phyloP scores from a whole-genome alignment of 2,797 vertebrate genomes.

The Meda fulgida region DNA sequence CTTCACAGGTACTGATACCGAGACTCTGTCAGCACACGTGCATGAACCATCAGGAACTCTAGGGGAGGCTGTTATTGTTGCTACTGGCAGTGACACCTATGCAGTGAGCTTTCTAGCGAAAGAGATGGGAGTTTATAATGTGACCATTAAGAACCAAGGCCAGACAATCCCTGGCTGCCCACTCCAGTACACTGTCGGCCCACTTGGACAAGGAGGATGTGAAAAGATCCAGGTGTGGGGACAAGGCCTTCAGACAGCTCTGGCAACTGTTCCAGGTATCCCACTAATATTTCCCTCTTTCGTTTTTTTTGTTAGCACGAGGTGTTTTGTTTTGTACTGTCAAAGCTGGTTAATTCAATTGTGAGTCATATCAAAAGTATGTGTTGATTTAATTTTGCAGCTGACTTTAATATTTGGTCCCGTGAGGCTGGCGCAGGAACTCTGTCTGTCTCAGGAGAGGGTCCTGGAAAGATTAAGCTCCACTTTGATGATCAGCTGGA shows the following conservation, averaged over 20 bases:
- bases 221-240: constrained; percentile 80
- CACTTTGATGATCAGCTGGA: constrained; percentile 81
- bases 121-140: constrained; percentile 78
- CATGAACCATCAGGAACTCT: constrained; percentile 77
- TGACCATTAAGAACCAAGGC: constrained; percentile 79
- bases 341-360: neutral
- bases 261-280: constrained; percentile 78
- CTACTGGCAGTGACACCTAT: constrained; percentile 74
- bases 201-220: constrained; percentile 78
- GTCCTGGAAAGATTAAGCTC: constrained; percentile 82
- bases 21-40: constrained; percentile 77
- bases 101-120: constrained; percentile 75
- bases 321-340: neutral
- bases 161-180: constrained; percentile 67
- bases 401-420: constrained; percentile 83
- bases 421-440: constrained; percentile 80
- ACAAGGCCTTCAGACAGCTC: constrained; percentile 75
- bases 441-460: constrained; percentile 80
- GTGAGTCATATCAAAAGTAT: neutral
- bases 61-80: constrained; percentile 73
- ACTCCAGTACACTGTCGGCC: constrained; percentile 82
- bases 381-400: constrained; percentile 59
- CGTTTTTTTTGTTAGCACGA: neutral
- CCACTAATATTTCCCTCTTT: neutral
- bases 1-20: constrained; percentile 34